Percentiles rank a stretch among this genome's conserved stretches.
Evolutionary conservation across 2,888 invertebrate species (phyloP).

Genomic region (Biston betularia): DNA sequence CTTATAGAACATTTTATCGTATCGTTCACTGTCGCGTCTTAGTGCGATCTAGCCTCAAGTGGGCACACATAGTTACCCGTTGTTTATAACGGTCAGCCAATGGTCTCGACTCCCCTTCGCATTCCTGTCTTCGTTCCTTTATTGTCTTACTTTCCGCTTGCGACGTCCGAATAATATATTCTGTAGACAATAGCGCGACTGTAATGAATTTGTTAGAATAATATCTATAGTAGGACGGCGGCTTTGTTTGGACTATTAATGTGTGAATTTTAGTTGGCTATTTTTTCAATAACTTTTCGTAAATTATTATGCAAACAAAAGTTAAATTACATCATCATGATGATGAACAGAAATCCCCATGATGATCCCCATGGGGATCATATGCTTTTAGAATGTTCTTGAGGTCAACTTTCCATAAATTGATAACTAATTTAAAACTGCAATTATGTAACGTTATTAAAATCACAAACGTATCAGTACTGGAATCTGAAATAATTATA

Average conservation of each 20-base stretch:
- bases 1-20: neutral
- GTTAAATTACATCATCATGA: too few relatives aligned
- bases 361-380: too few relatives aligned
- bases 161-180: constrained; percentile 74
- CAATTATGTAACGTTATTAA: too few relatives aligned
- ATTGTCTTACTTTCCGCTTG: constrained; percentile 83
- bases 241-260: constrained; percentile 31
- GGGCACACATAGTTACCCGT: constrained; percentile 80
- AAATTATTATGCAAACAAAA: too few relatives aligned
- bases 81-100: constrained; percentile 82
- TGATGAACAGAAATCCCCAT: too few relatives aligned
- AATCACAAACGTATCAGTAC: too few relatives aligned
- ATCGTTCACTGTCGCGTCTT: neutral
- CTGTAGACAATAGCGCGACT: constrained; percentile 64
- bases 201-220: constrained; percentile 42
- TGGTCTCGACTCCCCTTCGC: constrained; percentile 53
- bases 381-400: too few relatives aligned
- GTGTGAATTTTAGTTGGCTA: neutral
- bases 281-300: neutral
- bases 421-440: too few relatives aligned
- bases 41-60: constrained; percentile 54
- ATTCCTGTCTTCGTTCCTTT: constrained; percentile 82
- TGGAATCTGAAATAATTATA: too few relatives aligned
- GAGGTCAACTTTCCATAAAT: too few relatives aligned
- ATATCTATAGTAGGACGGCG: constrained; percentile 26